Conservation (phyloP, 2,888 invertebrate genomes). For the Allygus modestus region DNA sequence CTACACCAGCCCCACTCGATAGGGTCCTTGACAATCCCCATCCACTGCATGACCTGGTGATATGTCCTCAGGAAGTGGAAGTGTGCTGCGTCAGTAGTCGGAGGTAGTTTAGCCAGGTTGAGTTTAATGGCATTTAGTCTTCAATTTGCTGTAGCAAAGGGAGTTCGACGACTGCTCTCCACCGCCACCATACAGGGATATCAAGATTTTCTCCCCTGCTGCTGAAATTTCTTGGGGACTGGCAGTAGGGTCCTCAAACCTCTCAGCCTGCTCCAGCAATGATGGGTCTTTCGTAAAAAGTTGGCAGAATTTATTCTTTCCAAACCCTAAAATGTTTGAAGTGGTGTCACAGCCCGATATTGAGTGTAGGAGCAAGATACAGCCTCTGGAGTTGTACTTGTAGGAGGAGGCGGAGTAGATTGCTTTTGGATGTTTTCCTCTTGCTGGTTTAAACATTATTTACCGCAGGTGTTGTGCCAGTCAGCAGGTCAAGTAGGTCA, state of each 20-base stretch:
- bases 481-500: slow-evolving; percentile 59
- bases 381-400: slow-evolving; percentile 47
- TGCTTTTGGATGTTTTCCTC: slow-evolving; percentile 50
- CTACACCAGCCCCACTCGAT: too few relatives aligned
- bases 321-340: slow-evolving; percentile 60
- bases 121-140: slow-evolving; percentile 57
- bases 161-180: slow-evolving; percentile 51
- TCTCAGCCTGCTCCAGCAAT: slow-evolving; percentile 41
- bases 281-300: slow-evolving; percentile 56
- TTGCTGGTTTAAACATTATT: slow-evolving; percentile 49
- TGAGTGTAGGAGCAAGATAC: slow-evolving; percentile 48
- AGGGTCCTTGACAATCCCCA: too few relatives aligned
- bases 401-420: slow-evolving; percentile 50
- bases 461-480: slow-evolving; percentile 55
- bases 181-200: slow-evolving; percentile 54
- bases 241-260: slow-evolving; percentile 49
- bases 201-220: slow-evolving; percentile 60
- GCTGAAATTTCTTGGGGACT: slow-evolving; percentile 56
- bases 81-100: slow-evolving; percentile 67
- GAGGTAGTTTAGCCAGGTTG: slow-evolving; percentile 60
- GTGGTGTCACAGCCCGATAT: slow-evolving; percentile 50
- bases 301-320: slow-evolving; percentile 56
- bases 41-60: too few relatives aligned
- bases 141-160: slow-evolving; percentile 54
- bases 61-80: slow-evolving; percentile 71